These are phyloP conservation scores for Malthinus flaveolus DNA, from an alignment of 2,888 invertebrate genomes.

Conservation along the genomic window DNA sequence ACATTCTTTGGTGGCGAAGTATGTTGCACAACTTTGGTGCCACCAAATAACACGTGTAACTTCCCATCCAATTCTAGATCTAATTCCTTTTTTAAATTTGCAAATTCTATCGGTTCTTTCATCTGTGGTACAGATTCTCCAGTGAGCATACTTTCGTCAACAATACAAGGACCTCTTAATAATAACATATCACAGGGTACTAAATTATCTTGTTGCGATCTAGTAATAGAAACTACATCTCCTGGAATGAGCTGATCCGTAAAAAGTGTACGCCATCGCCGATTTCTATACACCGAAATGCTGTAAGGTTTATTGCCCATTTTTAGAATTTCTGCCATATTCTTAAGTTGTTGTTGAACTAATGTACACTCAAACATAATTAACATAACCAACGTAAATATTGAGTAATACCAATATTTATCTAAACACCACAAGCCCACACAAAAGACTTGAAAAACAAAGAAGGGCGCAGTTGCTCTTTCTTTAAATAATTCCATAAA, in stretches of 20 bases:
- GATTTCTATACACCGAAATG: conserved; percentile 86
- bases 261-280: conserved; percentile 84
- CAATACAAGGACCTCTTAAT: conserved; percentile 93
- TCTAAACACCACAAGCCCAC: conserved; percentile 99
- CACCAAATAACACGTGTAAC: conserved; percentile 91
- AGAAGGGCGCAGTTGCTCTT: conserved; percentile 98
- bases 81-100: conserved; percentile 65
- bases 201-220: conserved; percentile 86
- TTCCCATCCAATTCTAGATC: conserved; percentile 89
- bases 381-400: conserved; percentile 95
- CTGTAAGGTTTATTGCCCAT: conserved; percentile 98
- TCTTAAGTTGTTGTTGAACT: conserved; percentile 95
- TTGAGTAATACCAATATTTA: conserved; percentile 97
- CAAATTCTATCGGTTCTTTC: conserved; percentile 92
- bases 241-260: conserved; percentile 93
- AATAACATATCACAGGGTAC: conserved; percentile 97
- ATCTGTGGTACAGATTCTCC: conserved; percentile 99
- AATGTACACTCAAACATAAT: conserved; percentile 96
- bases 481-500: conserved; percentile 97
- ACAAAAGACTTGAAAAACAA: conserved; percentile 99
- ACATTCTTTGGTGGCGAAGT: conserved; percentile 87
- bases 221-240: conserved; percentile 91
- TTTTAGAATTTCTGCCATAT: conserved; percentile 98
- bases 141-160: conserved; percentile 99
- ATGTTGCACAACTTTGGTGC: conserved; percentile 98